Evolutionary conservation across 2,113 vertebrate genomes (phyloP).

Genomic region (Aptenodytes forsteri): DNA sequence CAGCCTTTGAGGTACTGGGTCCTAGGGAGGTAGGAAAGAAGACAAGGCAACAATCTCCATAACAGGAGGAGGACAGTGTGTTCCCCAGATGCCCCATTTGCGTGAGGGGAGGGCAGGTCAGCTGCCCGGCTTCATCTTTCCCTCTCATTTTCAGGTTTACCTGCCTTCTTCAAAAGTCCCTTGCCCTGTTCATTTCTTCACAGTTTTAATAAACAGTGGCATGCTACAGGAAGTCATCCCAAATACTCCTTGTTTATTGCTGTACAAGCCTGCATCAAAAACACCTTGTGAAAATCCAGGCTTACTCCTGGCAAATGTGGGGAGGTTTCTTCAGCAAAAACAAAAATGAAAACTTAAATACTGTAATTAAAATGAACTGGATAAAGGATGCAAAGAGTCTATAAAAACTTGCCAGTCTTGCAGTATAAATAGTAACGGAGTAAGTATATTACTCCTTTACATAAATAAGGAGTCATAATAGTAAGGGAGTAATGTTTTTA

Average conservation of each 20-base stretch:
- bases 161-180: neutral
- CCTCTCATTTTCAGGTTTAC: neutral
- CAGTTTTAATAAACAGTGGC: neutral
- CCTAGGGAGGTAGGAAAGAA: neutral
- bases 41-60: neutral
- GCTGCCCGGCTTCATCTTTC: neutral
- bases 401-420: neutral
- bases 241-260: neutral
- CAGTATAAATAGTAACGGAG: neutral
- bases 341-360: neutral
- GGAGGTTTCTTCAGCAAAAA: neutral
- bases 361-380: neutral
- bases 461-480: neutral
- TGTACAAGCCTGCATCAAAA: neutral
- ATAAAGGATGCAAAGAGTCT: neutral
- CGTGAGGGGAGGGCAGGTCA: rapidly evolving
- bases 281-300: neutral
- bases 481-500: neutral
- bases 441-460: neutral
- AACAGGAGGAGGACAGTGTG: neutral
- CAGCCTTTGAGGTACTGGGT: neutral
- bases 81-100: neutral
- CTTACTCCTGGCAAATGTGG: neutral
- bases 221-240: neutral
- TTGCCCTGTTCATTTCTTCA: neutral